Evolutionary conservation across 2,888 invertebrate genomes (phyloP).

Genomic region (Amblyjoppa fuscipennis): DNA sequence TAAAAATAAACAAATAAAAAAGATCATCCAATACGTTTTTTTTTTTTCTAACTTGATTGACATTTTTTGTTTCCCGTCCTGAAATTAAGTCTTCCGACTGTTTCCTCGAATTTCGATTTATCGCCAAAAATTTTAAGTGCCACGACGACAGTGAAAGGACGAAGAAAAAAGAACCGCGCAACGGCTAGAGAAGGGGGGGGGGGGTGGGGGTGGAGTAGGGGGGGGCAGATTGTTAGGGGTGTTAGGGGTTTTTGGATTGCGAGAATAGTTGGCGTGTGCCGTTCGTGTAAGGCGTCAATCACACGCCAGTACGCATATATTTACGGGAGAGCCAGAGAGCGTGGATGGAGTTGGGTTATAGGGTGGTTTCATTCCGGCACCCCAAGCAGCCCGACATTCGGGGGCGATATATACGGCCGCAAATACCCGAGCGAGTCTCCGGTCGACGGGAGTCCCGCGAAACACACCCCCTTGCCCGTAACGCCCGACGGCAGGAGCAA

Average conservation of each 20-base stretch:
- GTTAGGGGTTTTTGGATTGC: constrained; percentile 39
- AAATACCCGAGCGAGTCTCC: constrained; percentile 62
- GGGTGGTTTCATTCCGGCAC: constrained; percentile 58
- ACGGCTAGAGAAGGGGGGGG: background rate
- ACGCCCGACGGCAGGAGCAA: constrained; percentile 70
- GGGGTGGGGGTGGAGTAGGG: background rate
- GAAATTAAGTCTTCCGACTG: background rate
- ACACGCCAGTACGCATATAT: constrained; percentile 84
- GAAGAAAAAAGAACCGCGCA: constrained; percentile 40
- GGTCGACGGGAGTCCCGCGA: constrained; percentile 74
- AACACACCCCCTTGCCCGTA: constrained; percentile 80
- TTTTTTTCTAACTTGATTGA: too few relatives aligned
- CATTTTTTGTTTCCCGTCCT: too few relatives aligned
- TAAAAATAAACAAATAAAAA: background rate
- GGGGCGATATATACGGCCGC: constrained; percentile 32
- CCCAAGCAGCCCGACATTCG: constrained; percentile 45
- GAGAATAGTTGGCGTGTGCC: constrained; percentile 75
- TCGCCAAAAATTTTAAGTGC: background rate
- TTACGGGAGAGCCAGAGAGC: constrained; percentile 71
- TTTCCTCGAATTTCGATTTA: background rate
- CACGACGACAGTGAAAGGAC: constrained; percentile 1
- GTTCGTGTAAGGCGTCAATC: constrained; percentile 84
- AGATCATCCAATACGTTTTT: background rate
- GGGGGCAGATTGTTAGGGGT: background rate
- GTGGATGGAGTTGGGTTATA: background rate